Percentiles rank a stretch among this genome's conserved stretches.
phyloP scores from a whole-genome alignment of 92 coral and sea anemone genomes.

The Porites evermanni region DNA sequence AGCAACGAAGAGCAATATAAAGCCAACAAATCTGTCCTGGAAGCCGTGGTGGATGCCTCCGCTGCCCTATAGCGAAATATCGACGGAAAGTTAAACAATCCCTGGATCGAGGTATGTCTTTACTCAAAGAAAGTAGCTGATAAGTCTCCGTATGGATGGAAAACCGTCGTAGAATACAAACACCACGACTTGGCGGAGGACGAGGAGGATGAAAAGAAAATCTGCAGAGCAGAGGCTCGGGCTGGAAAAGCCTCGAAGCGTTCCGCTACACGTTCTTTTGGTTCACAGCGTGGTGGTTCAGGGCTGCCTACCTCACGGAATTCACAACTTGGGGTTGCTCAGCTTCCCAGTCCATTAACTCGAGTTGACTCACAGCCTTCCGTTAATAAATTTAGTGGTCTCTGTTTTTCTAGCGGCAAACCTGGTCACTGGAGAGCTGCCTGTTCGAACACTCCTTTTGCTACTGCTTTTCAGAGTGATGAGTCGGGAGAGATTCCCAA shows the following conservation, averaged over 20 bases:
- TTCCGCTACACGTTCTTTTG: not conserved
- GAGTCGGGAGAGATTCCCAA: not conserved
- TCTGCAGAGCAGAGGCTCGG: slow-evolving; percentile 51
- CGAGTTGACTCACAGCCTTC: not conserved
- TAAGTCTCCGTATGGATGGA: slow-evolving; percentile 55
- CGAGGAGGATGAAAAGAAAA: slow-evolving; percentile 53
- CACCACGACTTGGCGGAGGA: slow-evolving; percentile 51
- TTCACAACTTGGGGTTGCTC: slow-evolving; percentile 16
- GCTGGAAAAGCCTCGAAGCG: slow-evolving; percentile 24
- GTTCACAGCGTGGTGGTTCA: not conserved
- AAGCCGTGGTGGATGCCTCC: not conserved
- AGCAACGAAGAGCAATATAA: slow-evolving; percentile 15
- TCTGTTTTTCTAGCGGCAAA: slow-evolving; percentile 42
- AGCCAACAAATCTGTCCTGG: not conserved
- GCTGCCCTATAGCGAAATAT: not conserved
- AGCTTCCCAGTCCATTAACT: not conserved
- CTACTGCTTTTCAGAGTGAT: not conserved
- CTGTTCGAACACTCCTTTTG: not conserved
- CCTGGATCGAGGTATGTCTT: slow-evolving; percentile 47
- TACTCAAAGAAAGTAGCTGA: slow-evolving; percentile 49
- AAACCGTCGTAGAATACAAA: slow-evolving; percentile 49
- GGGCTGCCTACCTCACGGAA: not conserved
- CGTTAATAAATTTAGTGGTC: not conserved
- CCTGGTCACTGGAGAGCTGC: too few relatives aligned
- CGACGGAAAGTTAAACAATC: not conserved